Evolutionary conservation across 2,888 invertebrate species (phyloP).

Genomic region (Sylvicola cinctus): DNA sequence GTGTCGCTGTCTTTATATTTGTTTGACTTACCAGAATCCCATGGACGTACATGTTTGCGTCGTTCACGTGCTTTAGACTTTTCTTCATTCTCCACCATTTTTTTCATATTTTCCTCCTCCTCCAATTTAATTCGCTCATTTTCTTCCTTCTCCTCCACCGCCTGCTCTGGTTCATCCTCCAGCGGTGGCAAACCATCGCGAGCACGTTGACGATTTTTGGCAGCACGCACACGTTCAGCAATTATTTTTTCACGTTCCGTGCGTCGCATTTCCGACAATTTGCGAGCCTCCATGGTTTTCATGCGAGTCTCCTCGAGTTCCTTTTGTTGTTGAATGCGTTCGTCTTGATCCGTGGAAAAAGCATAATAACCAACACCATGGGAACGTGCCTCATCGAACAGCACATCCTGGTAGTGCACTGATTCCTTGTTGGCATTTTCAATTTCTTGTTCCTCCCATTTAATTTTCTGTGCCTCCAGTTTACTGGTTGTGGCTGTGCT

Average conservation of each 20-base stretch:
- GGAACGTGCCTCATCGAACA: slow-evolving; percentile 77
- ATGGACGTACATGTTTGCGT: slow-evolving; percentile 33
- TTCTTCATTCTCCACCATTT: slow-evolving; percentile 17
- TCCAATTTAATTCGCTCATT: slow-evolving; percentile 9
- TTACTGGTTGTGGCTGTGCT: slow-evolving; percentile 22
- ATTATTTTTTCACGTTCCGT: slow-evolving; percentile 42
- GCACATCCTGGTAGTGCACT: slow-evolving; percentile 81
- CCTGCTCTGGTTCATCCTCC: slow-evolving; percentile 18
- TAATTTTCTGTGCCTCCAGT: slow-evolving; percentile 49
- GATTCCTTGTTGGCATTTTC: slow-evolving; percentile 48
- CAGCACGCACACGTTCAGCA: slow-evolving; percentile 48
- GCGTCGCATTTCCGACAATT: slow-evolving; percentile 36
- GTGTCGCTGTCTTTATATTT: slow-evolving; percentile 3
- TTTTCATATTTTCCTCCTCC: slow-evolving; percentile 14
- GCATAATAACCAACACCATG: slow-evolving; percentile 87
- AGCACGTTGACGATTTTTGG: slow-evolving; percentile 48
- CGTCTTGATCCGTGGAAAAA: slow-evolving; percentile 69
- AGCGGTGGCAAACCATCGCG: slow-evolving; percentile 51
- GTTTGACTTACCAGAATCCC: slow-evolving; percentile 37
- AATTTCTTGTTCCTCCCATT: slow-evolving; percentile 74
- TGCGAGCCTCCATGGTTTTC: slow-evolving; percentile 48
- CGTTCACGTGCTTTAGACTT: slow-evolving; percentile 21
- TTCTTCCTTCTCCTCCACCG: slow-evolving; percentile 3
- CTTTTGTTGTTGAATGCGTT: slow-evolving; percentile 60
- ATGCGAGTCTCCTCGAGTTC: slow-evolving; percentile 47